Base-by-base conservation (phyloP, 2,888 invertebrate genomes). In the Brachycybe producta region DNA sequence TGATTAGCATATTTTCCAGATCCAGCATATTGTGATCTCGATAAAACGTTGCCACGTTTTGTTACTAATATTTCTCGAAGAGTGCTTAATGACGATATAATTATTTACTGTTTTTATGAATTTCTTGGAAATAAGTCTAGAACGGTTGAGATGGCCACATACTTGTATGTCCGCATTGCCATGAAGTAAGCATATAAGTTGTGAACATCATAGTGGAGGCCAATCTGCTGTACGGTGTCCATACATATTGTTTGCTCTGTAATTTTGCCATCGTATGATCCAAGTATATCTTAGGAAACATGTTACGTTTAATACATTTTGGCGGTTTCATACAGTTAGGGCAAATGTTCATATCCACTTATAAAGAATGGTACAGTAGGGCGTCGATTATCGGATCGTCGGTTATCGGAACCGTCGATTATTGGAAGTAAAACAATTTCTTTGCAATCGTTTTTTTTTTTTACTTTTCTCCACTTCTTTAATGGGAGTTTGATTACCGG, bases 131-230 rank as follows among this genome's bases (percentile, higher is more conserved):
- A 13, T 32, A 11, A 32, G 13, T 11, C 11, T 32, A n/a, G n/a
- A n/a, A n/a, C n/a, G n/a, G n/a, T n/a, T n/a, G n/a, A 11, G 17
- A 1, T 1, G 42, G 23, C 7, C 24, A 19, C 17, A 28, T 27
- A 51, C 51, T 28, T 40, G 51, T 32, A 47, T 19, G 61, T 60
- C 2, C 58, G 49, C 19, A 57, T 54, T 7, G 58, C 45, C 54
- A 61, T 55, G 21, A 52, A 54, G 53, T 54, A 59, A 2, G 61
- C 63, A 47, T 62, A 64, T 36, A 65, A 40, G 32, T 56, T 60
- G 55, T 64, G 65, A 0, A 61, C 60, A 52, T 63, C 57, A 55
- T 65, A 65, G 49, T 63, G 61, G n/a, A 52, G 44, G 8, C 36
- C 48, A 1, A 52, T 13, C 3, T 51, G 30, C 1, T 54, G 56